Conservation (phyloP, 1,140 invertebrate species). For the Sarcophaga bullata region DNA sequence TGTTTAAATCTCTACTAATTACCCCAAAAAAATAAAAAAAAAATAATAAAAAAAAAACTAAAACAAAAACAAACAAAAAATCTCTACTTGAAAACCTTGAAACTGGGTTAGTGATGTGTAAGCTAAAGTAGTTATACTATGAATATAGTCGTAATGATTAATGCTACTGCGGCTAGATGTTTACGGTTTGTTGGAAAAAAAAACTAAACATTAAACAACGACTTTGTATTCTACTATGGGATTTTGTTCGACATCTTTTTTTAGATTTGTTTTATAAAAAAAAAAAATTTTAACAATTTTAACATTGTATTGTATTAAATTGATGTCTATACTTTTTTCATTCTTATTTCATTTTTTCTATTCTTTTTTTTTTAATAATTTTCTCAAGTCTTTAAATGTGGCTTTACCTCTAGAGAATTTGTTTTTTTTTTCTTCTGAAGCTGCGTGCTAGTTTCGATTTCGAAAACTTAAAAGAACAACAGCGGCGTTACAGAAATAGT, state of each 20-base stretch:
- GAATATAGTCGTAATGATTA: too few species aligned
- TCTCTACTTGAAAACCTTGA: conserved; percentile 26
- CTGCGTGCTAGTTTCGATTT: conserved; percentile 35
- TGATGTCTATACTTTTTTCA: too few species aligned
- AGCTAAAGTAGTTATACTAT: not conserved
- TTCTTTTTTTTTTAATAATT: not conserved
- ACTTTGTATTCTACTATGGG: not conserved
- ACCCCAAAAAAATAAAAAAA: not conserved
- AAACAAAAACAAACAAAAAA: not conserved
- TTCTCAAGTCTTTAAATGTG: not conserved
- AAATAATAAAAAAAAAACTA: not conserved
- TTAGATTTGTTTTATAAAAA: not conserved
- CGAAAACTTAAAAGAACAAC: not conserved
- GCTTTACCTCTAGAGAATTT: not conserved
- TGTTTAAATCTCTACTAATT: not conserved
- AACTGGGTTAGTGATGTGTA: conserved; percentile 34
- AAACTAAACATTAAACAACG: too few species aligned
- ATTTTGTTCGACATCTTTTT: not conserved
- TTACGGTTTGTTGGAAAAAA: not conserved
- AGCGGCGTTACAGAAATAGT: too few species aligned
- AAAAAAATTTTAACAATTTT: conserved; percentile 6
- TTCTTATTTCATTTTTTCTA: too few species aligned
- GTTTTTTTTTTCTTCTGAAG: not conserved
- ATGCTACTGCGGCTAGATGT: not conserved
- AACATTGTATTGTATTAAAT: not conserved